Base-by-base conservation (phyloP, 2,797 vertebrate genomes). In the Okamejei kenojei region DNA sequence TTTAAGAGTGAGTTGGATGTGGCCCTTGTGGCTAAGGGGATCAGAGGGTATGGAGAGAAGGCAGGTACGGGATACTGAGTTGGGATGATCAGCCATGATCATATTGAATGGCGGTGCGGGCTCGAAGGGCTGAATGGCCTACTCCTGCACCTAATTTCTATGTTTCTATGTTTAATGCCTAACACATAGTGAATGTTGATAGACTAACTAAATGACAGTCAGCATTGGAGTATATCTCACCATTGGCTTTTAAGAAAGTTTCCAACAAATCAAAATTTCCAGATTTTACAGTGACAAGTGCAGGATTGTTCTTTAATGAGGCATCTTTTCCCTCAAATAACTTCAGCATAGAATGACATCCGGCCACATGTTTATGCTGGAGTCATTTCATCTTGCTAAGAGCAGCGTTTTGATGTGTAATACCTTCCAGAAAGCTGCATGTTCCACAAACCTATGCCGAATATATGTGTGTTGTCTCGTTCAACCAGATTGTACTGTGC, bases 311-410 rank as follows among this genome's bases (percentile, higher is more conserved):
- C 61, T 35, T 68, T 68, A 35, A 88, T 35, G 61, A 88, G 84
- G 17, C 15, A 88, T 88, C n/a, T 68, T 88, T 88, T 88, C 63
- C 61, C 61, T 88, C 61, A 88, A 86, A 65, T 88, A 88, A 88
- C n/a, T 32, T 88, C 35, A 88, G 94, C 17, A 0, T 1, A 1
- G 68, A 78, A 15, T 23, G 35, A 82, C 74, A 15, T 93, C 35
- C 93, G 0, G 26, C 88, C 93, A 73, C 65, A 84, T 8, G 0
- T 0, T 26, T 71, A 23, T 93, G 63, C 92, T 68, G 91, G 73
- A 58, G 93, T n/a, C 32, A 68, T 80, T 93, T 15, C 77, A 80
- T 93, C 54, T 92, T 90, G 2, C 81, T 2, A 61, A n/a, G 38
- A 76, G 73, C 54, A 78, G 76, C 26, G 54, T 82, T 71, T 71